Evolutionary conservation across 1,140 invertebrate species (phyloP), one percentile per base, ranked within the genome.

Genomic region (Lycorma delicatula): DNA sequence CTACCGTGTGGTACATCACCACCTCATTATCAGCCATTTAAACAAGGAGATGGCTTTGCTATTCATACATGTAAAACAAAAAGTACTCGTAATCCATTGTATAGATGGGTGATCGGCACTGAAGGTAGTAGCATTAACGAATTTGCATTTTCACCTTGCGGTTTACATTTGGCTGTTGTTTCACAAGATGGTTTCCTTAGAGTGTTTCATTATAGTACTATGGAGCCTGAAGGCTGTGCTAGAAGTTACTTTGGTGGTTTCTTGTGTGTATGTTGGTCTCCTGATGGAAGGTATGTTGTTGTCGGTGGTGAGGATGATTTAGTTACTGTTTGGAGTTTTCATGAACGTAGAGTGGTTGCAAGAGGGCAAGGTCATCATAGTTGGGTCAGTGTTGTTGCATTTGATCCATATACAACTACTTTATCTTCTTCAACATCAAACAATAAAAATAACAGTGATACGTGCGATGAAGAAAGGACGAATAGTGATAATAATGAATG

Each of bases 221-320:
- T 98, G 92, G 95, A 99, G 70, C 74, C 98, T 46, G 77, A 97
- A 28, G 92, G 92, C 0, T 79, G 87, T 48, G 91, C 87, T 59
- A 81, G 93, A 64, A 96, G 93, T 65, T 98, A 98, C 72, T 99
- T 99, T 75, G 97, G 97, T 51, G 96, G 96, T 23, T 85, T 91
- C 67, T 70, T 91, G 13, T 98, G 96, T 72, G 91, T 98, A 13
- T 93, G 93, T 69, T 99, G 97, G 97, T 96, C 93, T 16, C 94
- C 94, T 0, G 96, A 98, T 75, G 87, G 92, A 7, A 88, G 88
- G 67, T 94, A 95, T 68, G 87, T 98, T 34, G 95, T 95, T 1
- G 91, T 93, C 1, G 97, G 97, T 3, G 97, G 97, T 22, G 96
- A 99, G 75, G 97, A 99, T 76, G 97, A 99, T 74, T 76, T 99